Evolutionary conservation across 1,140 invertebrate genomes (phyloP).

Genomic region (roundworm (Caenorhabditis elegans)): WBcel235 BX284606.5:5661001-5661500

Average conservation of each 20-base stretch:
- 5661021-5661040: no score
- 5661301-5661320: conserved; percentile 22
- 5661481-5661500: neutral
- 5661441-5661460: conserved; percentile 31
- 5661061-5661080: neutral
- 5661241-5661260: neutral
- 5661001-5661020: no score
- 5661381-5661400: conserved; percentile 26
- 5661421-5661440: conserved; percentile 33
- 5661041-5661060: no score
- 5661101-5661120: conserved; percentile 3
- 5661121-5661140: conserved; percentile 23
- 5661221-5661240: neutral
- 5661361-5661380: conserved; percentile 20
- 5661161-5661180: neutral
- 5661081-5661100: neutral
- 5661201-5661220: neutral
- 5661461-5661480: conserved; percentile 32
- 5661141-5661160: conserved; percentile 25
- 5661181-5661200: neutral
- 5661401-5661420: conserved; percentile 30
- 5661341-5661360: conserved; percentile 25
- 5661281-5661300: neutral
- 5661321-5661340: neutral
- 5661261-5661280: neutral